Conservation (phyloP, 2,797 vertebrate genomes). For the Enteromius radiatus region DNA sequence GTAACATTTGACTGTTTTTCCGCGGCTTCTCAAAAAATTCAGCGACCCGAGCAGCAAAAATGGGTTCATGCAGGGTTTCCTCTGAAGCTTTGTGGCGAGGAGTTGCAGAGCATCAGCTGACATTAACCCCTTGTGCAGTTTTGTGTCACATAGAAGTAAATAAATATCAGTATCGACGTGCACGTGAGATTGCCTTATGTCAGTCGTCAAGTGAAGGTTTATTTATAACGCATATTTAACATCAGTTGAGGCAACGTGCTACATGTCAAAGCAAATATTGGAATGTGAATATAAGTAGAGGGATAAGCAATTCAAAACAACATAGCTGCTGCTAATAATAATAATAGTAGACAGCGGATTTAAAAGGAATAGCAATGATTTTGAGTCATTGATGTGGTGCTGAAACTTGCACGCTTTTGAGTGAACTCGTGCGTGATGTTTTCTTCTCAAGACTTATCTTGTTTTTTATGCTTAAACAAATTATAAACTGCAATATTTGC, state of each 20-base stretch:
- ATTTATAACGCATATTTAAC: background rate
- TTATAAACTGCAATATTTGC: background rate
- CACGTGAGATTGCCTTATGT: background rate
- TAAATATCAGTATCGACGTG: background rate
- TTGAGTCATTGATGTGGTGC: background rate
- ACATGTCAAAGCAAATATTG: background rate
- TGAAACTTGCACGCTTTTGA: slow-evolving; percentile 10
- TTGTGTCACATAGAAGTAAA: background rate
- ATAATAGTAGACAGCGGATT: background rate
- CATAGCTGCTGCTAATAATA: no score
- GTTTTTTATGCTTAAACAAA: background rate
- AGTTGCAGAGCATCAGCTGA: slow-evolving; percentile 31
- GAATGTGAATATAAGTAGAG: background rate
- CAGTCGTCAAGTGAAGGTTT: background rate
- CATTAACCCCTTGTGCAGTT: slow-evolving; percentile 8
- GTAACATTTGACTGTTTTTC: background rate
- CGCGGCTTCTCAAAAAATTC: background rate
- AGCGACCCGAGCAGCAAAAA: background rate
- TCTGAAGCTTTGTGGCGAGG: slow-evolving; percentile 36
- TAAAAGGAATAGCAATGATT: background rate
- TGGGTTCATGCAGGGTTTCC: slow-evolving; percentile 25
- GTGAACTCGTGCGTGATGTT: background rate
- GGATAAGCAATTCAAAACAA: background rate
- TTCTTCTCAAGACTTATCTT: background rate
- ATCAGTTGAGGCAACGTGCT: background rate